These are phyloP conservation scores for Seira sanloemensis DNA, from an alignment of 2,888 invertebrate genomes.

Conservation along the genomic window DNA sequence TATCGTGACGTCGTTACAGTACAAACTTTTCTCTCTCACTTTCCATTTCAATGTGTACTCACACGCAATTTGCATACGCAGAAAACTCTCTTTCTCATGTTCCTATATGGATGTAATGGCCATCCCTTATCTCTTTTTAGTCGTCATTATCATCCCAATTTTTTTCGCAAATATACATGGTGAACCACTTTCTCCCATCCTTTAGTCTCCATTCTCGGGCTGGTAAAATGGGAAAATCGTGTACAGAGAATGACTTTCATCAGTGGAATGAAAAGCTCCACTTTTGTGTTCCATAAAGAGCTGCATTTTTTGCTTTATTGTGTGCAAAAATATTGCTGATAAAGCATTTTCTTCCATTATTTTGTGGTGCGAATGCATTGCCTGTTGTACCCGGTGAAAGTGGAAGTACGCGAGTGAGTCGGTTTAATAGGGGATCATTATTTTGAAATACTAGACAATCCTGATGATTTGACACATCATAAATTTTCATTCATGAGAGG, in stretches of 20 bases:
- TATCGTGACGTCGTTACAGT: too few species aligned
- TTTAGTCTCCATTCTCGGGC: too few species aligned
- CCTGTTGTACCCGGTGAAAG: background rate
- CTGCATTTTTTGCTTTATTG: background rate
- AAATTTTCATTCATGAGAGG: conserved; percentile 48
- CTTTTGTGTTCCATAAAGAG: background rate
- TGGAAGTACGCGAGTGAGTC: background rate
- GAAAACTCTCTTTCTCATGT: too few species aligned
- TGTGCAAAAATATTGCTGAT: background rate
- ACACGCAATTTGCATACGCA: too few species aligned
- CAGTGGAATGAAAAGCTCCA: background rate
- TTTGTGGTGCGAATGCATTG: too few species aligned
- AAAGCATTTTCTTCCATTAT: background rate
- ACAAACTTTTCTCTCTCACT: too few species aligned
- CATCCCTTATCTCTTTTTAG: too few species aligned
- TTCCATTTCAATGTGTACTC: too few species aligned
- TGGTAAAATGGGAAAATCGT: background rate
- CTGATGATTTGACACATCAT: conserved; percentile 48
- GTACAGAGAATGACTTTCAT: background rate
- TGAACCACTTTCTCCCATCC: too few species aligned
- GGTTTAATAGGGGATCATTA: conserved; percentile 55
- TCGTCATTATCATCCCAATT: too few species aligned
- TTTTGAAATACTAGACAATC: conserved; percentile 59
- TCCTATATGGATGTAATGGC: too few species aligned
- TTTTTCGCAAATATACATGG: too few species aligned